Percentiles rank a stretch among this genome's conserved stretches.
These are phyloP conservation scores for Penelope pileata DNA, from an alignment of 2,113 vertebrate species.

Conservation along the genomic window DNA sequence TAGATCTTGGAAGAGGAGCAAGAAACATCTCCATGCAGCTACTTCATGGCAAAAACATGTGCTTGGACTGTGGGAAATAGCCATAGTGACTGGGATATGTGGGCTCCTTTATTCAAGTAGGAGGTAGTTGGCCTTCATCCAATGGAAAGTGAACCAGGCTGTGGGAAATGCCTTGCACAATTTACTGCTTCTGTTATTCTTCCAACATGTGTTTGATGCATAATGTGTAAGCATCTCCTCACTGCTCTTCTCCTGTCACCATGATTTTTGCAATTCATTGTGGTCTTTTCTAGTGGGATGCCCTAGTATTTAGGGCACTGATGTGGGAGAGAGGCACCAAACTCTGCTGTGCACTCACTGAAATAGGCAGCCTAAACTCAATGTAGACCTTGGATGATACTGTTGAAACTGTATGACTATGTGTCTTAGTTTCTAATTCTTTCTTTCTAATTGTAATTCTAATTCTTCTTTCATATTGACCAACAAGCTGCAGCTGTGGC, in stretches of 20 bases:
- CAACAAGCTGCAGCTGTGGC: neutral
- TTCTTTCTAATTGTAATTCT: too few relatives aligned
- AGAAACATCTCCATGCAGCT: neutral
- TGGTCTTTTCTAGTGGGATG: neutral
- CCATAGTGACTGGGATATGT: neutral
- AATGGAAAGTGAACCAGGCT: neutral
- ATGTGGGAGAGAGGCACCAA: neutral
- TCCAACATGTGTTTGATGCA: neutral
- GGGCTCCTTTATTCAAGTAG: neutral
- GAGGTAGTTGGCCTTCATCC: neutral
- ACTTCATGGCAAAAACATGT: neutral
- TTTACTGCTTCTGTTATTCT: neutral
- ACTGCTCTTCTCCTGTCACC: neutral
- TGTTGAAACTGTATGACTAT: neutral
- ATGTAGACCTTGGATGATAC: neutral
- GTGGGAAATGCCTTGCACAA: neutral
- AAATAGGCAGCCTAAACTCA: neutral
- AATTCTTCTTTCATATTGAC: too few relatives aligned
- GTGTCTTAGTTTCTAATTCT: too few relatives aligned
- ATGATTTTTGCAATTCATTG: neutral
- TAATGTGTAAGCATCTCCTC: accelerated
- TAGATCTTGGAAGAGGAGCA: neutral
- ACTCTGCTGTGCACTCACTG: neutral
- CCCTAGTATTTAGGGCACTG: neutral
- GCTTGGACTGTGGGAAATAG: neutral